phyloP scores from a whole-genome alignment of 2,888 invertebrate genomes.

The Philhelius pedissequus region DNA sequence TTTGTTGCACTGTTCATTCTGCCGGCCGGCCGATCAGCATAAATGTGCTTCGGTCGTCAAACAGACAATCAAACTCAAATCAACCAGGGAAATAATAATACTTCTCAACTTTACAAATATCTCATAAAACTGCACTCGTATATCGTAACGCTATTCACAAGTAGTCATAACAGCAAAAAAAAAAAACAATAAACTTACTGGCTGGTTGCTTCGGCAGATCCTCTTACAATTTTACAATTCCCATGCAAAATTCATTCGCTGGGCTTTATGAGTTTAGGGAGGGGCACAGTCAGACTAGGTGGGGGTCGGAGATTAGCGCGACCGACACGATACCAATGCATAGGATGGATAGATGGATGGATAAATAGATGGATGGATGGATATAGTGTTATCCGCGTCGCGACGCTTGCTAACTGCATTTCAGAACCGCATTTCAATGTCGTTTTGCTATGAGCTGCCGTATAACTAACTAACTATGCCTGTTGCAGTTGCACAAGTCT shows the following conservation, averaged over 20 bases:
- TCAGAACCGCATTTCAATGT: slow-evolving; percentile 65
- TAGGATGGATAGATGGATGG: slow-evolving; percentile 41
- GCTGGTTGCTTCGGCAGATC: slow-evolving; percentile 13
- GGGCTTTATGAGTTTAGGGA: background rate
- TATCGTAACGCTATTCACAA: slow-evolving; percentile 50
- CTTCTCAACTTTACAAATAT: slow-evolving; percentile 29
- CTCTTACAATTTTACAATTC: slow-evolving; percentile 58
- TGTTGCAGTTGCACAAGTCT: slow-evolving; percentile 25
- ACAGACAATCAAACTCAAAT: slow-evolving; percentile 44
- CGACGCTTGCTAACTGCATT: slow-evolving; percentile 61
- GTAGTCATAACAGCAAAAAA: slow-evolving; percentile 48
- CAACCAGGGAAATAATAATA: slow-evolving; percentile 25
- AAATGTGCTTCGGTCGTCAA: slow-evolving; percentile 50
- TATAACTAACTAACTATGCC: slow-evolving; percentile 1
- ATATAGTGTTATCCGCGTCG: slow-evolving; percentile 48
- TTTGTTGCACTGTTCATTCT: background rate
- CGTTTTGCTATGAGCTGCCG: slow-evolving; percentile 38
- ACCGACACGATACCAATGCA: slow-evolving; percentile 36
- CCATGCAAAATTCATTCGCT: slow-evolving; percentile 54
- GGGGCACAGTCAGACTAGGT: background rate
- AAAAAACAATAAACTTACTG: slow-evolving; percentile 1
- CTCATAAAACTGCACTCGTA: slow-evolving; percentile 58
- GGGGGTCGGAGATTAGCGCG: slow-evolving; percentile 5
- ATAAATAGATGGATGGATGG: slow-evolving; percentile 55
- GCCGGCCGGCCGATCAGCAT: slow-evolving; percentile 23